Percentiles rank a stretch among this genome's conserved stretches.
Conservation (phyloP, 2,888 invertebrate species). For the Anoncus sp. region DNA sequence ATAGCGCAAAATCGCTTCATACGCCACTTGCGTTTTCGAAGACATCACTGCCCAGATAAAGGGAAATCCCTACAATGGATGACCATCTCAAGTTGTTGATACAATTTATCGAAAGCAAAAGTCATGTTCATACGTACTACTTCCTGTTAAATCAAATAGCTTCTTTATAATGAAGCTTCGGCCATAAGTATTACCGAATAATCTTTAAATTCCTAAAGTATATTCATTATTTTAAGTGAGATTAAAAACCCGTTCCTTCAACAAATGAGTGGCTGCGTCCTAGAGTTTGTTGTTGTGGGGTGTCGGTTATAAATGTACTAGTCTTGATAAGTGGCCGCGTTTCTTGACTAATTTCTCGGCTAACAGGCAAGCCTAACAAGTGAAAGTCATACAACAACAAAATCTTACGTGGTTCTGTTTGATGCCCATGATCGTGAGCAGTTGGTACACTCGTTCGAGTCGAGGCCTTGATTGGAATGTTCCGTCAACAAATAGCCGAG, state of each 20-base stretch:
- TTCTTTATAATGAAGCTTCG: slow-evolving; percentile 1
- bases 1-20: slow-evolving; percentile 3
- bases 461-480: slow-evolving; percentile 33
- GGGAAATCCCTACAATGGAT: slow-evolving; percentile 15
- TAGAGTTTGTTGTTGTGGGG: slow-evolving; percentile 2
- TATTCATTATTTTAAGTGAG: background rate
- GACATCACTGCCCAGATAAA: slow-evolving; percentile 5
- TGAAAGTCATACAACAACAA: no score
- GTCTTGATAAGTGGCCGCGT: background rate
- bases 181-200: slow-evolving; percentile 3
- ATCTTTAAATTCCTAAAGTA: background rate
- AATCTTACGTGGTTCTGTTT: slow-evolving; percentile 30
- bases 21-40: slow-evolving; percentile 2
- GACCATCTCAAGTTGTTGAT: background rate
- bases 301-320: no score
- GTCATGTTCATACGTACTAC: background rate
- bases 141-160: background rate
- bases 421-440: slow-evolving; percentile 36
- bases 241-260: no score
- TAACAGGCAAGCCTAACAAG: background rate
- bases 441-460: slow-evolving; percentile 25
- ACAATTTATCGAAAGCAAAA: background rate
- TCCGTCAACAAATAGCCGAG: slow-evolving; percentile 2
- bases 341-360: background rate
- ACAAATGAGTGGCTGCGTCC: no score